Conservation (phyloP, 2,888 invertebrate species). For the Alviniconcha strummeri region DNA sequence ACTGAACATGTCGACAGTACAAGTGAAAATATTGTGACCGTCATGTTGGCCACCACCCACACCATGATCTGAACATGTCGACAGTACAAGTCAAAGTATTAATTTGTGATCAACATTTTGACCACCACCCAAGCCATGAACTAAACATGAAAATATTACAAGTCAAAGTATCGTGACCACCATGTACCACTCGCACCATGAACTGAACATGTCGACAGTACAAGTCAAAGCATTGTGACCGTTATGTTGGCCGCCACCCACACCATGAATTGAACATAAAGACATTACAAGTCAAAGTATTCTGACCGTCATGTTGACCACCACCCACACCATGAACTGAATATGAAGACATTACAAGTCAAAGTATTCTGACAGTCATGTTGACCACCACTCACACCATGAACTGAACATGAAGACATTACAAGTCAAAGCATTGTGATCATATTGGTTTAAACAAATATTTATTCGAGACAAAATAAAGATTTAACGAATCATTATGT, state of each 20-base stretch:
- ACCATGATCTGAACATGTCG: background rate
- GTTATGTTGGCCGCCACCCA: slow-evolving; percentile 38
- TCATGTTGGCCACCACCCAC: slow-evolving; percentile 32
- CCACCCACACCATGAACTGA: slow-evolving; percentile 46
- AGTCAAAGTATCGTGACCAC: too few species aligned
- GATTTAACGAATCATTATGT: too few species aligned
- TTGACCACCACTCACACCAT: slow-evolving; percentile 43
- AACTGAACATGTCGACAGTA: background rate
- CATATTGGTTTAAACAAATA: too few species aligned
- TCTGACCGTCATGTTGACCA: slow-evolving; percentile 38
- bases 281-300: background rate
- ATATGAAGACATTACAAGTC: background rate
- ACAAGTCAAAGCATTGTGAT: too few species aligned
- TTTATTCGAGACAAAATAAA: too few species aligned
- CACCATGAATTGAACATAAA: slow-evolving; percentile 41
- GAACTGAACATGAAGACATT: slow-evolving; percentile 38
- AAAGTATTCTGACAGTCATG: slow-evolving; percentile 24
- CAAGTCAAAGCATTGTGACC: too few species aligned
- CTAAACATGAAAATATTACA: too few species aligned
- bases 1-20: slow-evolving; percentile 29
- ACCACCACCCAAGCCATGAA: too few species aligned
- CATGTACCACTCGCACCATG: background rate
- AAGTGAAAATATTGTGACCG: background rate
- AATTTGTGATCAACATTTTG: background rate
- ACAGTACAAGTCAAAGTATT: background rate